Evolutionary conservation across 2,113 vertebrate species (phyloP).

Genomic region (Plectropomus leopardus): DNA sequence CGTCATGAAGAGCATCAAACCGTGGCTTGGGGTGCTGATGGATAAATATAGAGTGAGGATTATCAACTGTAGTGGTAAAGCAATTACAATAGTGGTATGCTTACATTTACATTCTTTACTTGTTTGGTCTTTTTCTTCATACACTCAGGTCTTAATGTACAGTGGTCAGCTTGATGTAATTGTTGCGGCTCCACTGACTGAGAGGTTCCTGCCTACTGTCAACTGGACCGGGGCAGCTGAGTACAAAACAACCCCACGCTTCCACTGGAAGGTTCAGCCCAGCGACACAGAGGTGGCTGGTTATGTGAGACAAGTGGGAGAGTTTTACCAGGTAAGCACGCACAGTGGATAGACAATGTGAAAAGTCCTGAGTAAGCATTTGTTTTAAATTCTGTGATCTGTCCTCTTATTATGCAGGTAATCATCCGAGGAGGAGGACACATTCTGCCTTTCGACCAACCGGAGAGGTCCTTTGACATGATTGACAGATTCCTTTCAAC

Average conservation of each 20-base stretch:
- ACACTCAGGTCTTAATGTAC: conserved; percentile 88
- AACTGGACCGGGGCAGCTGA: conserved; percentile 85
- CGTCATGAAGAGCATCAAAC: conserved; percentile 89
- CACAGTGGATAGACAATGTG: not conserved
- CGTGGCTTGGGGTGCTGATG: conserved; percentile 90
- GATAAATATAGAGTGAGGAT: conserved; percentile 90
- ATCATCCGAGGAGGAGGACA: conserved; percentile 89
- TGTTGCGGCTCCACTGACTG: conserved; percentile 88
- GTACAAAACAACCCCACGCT: conserved; percentile 79
- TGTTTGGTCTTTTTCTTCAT: not conserved
- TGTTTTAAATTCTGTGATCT: not conserved
- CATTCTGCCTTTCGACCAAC: conserved; percentile 89
- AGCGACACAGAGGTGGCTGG: conserved; percentile 89
- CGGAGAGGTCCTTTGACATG: conserved; percentile 89
- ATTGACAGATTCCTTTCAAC: conserved; percentile 90
- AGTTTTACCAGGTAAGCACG: conserved; percentile 88
- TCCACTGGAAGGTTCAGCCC: conserved; percentile 88
- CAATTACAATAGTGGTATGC: not conserved
- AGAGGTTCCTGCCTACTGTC: conserved; percentile 87
- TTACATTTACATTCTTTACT: not conserved
- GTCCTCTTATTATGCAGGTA: conserved; percentile 74
- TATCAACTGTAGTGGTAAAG: no score
- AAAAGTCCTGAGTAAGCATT: fast-evolving
- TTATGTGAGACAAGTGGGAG: conserved; percentile 86
- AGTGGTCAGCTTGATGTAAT: conserved; percentile 92